These are phyloP conservation scores for Chrysina gloriosa DNA, from an alignment of 2,888 invertebrate genomes.

Conservation along the genomic window DNA sequence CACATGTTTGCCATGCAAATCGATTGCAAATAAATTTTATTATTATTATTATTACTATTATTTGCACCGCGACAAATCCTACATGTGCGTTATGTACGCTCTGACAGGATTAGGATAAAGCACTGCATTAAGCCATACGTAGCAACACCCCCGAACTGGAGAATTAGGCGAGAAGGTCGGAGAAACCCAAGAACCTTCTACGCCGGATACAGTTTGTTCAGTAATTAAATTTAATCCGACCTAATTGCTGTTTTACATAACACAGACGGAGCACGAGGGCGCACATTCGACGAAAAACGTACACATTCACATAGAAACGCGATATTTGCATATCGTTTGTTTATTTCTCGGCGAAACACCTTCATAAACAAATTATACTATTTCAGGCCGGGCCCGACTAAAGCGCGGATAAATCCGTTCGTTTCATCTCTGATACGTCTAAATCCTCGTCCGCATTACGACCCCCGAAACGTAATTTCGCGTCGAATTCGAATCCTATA, in stretches of 20 bases:
- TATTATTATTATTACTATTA: no score
- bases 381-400: background rate
- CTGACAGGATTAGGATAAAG: no score
- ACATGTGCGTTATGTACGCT: no score
- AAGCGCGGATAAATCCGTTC: constrained; percentile 23
- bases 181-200: background rate
- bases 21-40: no score
- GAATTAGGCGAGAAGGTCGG: background rate
- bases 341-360: constrained; percentile 18
- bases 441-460: constrained; percentile 36
- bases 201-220: background rate
- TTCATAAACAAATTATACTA: constrained; percentile 31
- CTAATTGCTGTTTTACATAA: constrained; percentile 36
- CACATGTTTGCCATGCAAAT: no score
- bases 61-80: no score
- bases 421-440: constrained; percentile 38
- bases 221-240: constrained; percentile 32
- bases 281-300: background rate
- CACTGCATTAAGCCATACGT: no score
- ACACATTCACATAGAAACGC: background rate
- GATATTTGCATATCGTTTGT: constrained; percentile 33
- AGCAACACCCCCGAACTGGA: background rate
- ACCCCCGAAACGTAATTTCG: constrained; percentile 41
- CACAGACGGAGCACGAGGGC: background rate
- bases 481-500: constrained; percentile 38